phyloP scores from a whole-genome alignment of 2,113 vertebrate species.

The Cyprinodon tularosa region DNA sequence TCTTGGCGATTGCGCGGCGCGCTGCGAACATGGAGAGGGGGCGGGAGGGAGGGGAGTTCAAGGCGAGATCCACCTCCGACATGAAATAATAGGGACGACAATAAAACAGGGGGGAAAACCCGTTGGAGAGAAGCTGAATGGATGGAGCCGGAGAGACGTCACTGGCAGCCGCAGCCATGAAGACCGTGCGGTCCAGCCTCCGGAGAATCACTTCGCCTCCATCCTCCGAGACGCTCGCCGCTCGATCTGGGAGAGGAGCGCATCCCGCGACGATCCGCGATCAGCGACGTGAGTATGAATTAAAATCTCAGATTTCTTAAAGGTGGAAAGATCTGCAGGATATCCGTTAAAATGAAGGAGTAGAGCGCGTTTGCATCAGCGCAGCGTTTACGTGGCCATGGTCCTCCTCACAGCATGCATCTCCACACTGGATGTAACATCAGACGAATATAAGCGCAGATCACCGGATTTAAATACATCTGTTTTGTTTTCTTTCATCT shows the following conservation, averaged over 20 bases:
- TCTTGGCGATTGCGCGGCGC: constrained; percentile 44
- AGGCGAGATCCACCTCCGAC: constrained; percentile 64
- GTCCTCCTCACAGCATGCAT: constrained; percentile 16
- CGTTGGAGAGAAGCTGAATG: constrained; percentile 82
- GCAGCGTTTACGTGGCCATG: neutral
- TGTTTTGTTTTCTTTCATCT: neutral
- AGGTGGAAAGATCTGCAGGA: neutral
- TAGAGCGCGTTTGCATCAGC: constrained; percentile 23
- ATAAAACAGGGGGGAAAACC: constrained; percentile 70
- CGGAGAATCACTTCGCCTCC: constrained; percentile 68
- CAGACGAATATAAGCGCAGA: constrained; percentile 23
- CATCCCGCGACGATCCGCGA: constrained; percentile 26
- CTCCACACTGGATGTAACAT: constrained; percentile 27
- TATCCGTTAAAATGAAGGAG: neutral
- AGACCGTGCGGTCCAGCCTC: constrained; percentile 72
- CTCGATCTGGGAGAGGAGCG: constrained; percentile 40
- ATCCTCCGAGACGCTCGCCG: constrained; percentile 50
- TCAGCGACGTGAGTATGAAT: constrained; percentile 72
- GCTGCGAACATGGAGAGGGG: constrained; percentile 13
- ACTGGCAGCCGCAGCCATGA: constrained; percentile 81
- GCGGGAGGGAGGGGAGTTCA: neutral
- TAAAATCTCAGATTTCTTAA: neutral
- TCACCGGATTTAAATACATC: constrained; percentile 1
- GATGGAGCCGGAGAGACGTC: constrained; percentile 84
- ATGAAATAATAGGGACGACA: constrained; percentile 74